Evolutionary conservation across 2,113 vertebrate genomes (phyloP).

Genomic region (Mirza zaza): DNA sequence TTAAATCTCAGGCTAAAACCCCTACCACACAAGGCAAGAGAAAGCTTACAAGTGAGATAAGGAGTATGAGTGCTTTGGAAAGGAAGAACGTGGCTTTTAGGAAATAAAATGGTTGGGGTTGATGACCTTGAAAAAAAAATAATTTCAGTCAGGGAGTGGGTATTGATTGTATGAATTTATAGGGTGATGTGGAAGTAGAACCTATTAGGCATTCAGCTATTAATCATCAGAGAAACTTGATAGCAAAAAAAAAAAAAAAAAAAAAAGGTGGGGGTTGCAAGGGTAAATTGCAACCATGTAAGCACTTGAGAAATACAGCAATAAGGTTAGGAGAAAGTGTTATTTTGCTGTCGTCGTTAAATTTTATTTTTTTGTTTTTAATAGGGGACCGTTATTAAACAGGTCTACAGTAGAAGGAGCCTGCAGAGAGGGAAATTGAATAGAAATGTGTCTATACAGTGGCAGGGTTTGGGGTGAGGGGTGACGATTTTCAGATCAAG

Average conservation of each 20-base stretch:
- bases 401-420: background rate
- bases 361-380: background rate
- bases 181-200: background rate
- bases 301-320: background rate
- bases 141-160: background rate
- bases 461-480: too few relatives aligned
- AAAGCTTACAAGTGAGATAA: background rate
- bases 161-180: background rate
- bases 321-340: background rate
- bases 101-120: background rate
- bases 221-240: background rate
- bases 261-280: background rate
- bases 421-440: background rate
- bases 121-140: conserved; percentile 15
- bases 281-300: background rate
- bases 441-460: background rate
- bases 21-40: background rate
- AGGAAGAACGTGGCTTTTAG: background rate
- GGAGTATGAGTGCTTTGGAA: rapidly evolving
- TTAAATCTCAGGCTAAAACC: background rate
- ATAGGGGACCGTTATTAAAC: background rate
- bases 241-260: background rate
- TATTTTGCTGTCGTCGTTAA: background rate
- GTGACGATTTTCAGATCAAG: background rate
- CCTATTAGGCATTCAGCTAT: background rate